phyloP scores from a whole-genome alignment of 2,113 vertebrate genomes.

The Ammodytes marinus region DNA sequence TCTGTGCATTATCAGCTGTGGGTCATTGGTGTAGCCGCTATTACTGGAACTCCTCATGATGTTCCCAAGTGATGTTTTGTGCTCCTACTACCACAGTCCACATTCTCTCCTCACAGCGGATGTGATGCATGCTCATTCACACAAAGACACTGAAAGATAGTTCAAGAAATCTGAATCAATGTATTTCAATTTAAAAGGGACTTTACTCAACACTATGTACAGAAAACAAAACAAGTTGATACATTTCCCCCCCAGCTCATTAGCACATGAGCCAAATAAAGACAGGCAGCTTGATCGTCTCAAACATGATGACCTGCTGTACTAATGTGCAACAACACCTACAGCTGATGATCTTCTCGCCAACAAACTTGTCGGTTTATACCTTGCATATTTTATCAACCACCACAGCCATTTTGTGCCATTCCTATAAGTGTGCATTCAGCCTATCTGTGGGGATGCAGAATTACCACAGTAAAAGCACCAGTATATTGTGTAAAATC shows the following conservation, averaged over 20 bases:
- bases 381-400: not conserved
- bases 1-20: too few species aligned
- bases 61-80: not conserved
- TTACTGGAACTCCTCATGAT: not conserved
- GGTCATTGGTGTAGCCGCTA: not conserved
- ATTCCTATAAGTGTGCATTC: constrained; percentile 10
- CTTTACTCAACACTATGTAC: constrained; percentile 33
- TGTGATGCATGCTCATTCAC: not conserved
- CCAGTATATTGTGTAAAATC: constrained; percentile 30
- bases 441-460: not conserved
- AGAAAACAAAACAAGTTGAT: constrained; percentile 38
- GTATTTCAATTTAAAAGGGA: not conserved
- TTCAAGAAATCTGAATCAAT: not conserved
- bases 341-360: not conserved
- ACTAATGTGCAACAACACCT: constrained; percentile 16
- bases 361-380: not conserved
- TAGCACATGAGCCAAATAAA: constrained; percentile 3
- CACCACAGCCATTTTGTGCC: not conserved
- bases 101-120: not conserved
- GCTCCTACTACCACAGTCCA: not conserved
- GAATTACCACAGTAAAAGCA: constrained; percentile 55
- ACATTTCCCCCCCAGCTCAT: constrained; percentile 9
- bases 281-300: constrained; percentile 20
- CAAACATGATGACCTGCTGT: constrained; percentile 13
- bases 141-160: not conserved